phyloP scores from a whole-genome alignment of 2,113 vertebrate species.

The Ictalurus punctatus region DNA sequence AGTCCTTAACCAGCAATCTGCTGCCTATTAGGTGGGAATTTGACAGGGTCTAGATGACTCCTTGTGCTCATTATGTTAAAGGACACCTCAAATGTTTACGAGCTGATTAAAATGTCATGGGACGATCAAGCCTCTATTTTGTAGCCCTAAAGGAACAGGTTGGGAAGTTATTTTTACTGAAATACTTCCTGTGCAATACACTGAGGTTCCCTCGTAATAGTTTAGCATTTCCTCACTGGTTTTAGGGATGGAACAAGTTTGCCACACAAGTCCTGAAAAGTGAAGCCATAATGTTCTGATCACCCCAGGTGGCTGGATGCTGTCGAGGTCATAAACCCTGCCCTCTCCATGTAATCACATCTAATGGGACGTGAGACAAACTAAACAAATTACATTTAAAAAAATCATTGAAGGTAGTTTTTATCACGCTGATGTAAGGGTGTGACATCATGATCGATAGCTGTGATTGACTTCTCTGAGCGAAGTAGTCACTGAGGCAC shows the following conservation, averaged over 20 bases:
- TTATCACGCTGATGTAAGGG: too few species aligned
- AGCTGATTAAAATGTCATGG: neutral
- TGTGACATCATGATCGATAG: too few species aligned
- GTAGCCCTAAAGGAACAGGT: neutral
- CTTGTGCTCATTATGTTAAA: neutral
- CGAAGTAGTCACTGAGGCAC: too few species aligned
- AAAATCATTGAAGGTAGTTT: too few species aligned
- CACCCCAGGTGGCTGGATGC: too few species aligned
- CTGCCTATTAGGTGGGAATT: neutral
- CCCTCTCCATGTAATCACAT: too few species aligned
- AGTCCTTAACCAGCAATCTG: neutral
- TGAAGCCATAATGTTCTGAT: too few species aligned
- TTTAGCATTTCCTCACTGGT: neutral
- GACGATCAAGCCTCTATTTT: neutral
- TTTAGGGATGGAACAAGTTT: neutral
- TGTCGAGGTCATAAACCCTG: too few species aligned
- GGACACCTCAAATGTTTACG: neutral
- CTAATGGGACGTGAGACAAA: too few species aligned
- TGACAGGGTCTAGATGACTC: neutral
- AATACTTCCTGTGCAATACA: neutral
- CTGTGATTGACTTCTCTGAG: too few species aligned
- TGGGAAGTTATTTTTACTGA: neutral
- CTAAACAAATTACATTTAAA: too few species aligned
- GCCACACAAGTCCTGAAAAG: too few species aligned
- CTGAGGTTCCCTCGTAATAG: neutral